Evolutionary conservation across 2,113 vertebrate genomes (phyloP).

Genomic region (Psittacula cyanocephala): DNA sequence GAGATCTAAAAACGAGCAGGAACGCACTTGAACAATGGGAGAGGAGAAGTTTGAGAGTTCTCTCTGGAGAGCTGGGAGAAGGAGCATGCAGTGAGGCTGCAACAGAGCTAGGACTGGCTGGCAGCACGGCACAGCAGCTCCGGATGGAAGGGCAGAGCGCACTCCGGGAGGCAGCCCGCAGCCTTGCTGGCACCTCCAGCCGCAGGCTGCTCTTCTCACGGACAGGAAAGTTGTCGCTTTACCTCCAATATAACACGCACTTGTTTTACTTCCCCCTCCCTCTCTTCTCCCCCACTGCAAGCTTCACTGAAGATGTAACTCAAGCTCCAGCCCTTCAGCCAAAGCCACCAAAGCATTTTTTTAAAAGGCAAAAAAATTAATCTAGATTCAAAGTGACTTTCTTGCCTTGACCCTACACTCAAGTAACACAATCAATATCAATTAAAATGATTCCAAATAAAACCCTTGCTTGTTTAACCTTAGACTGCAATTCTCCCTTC

Average conservation of each 20-base stretch:
- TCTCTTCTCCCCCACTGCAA: not conserved
- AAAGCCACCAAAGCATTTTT: not conserved
- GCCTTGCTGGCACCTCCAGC: not conserved
- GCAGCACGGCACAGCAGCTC: not conserved
- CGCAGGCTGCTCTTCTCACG: not conserved
- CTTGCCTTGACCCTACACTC: not conserved
- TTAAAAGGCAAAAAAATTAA: not conserved
- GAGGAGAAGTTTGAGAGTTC: not conserved
- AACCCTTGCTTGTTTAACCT: slow-evolving; percentile 62
- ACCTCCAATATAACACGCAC: not conserved
- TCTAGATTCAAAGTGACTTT: not conserved
- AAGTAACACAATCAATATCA: slow-evolving; percentile 37
- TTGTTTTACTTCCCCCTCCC: not conserved
- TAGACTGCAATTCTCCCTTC: slow-evolving; percentile 35
- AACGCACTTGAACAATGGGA: fast-evolving
- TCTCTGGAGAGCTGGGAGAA: not conserved
- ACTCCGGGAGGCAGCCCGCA: not conserved
- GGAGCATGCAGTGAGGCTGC: fast-evolving
- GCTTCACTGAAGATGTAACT: not conserved
- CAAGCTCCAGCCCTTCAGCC: not conserved
- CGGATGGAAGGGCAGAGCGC: not conserved
- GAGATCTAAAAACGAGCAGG: not conserved
- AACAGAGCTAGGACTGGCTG: not conserved
- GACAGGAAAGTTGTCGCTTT: not conserved
- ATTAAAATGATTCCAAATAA: slow-evolving; percentile 59